Evolutionary conservation across 2,113 vertebrate species (phyloP).

Genomic region (Eclectus roratus): DNA sequence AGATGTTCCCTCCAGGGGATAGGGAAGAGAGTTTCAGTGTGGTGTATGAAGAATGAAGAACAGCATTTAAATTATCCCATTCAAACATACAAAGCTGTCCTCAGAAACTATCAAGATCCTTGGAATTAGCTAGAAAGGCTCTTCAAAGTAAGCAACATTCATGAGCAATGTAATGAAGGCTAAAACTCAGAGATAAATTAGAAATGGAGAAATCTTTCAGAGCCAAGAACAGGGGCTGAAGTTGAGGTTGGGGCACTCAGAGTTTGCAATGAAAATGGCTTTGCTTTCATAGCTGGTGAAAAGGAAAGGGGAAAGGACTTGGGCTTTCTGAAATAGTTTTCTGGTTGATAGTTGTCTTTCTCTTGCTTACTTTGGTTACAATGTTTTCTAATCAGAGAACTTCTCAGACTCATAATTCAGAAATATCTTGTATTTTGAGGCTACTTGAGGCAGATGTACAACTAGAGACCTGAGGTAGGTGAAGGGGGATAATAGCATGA

Average conservation of each 20-base stretch:
- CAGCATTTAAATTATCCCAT: not conserved
- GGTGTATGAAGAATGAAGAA: not conserved
- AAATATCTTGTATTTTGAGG: not conserved
- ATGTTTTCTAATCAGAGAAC: not conserved
- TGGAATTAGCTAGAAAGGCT: not conserved
- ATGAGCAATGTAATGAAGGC: rapidly evolving
- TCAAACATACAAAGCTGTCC: not conserved
- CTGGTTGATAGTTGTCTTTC: not conserved
- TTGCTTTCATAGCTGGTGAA: not conserved
- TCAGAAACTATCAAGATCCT: not conserved
- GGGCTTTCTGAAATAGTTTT: not conserved
- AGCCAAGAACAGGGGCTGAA: not conserved
- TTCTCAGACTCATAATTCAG: not conserved
- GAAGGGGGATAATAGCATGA: rapidly evolving
- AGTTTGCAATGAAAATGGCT: not conserved
- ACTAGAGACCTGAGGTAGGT: rapidly evolving
- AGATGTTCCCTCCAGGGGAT: not conserved
- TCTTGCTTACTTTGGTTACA: not conserved
- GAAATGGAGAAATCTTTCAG: not conserved
- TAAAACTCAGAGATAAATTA: not conserved
- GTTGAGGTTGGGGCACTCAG: not conserved
- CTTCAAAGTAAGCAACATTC: not conserved
- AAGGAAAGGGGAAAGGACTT: not conserved
- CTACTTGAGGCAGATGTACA: not conserved
- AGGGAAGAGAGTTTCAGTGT: not conserved